Percentiles rank a stretch among this genome's conserved stretches.
phyloP scores from a whole-genome alignment of 2,888 invertebrate genomes.

The Hedychridium roseum region DNA sequence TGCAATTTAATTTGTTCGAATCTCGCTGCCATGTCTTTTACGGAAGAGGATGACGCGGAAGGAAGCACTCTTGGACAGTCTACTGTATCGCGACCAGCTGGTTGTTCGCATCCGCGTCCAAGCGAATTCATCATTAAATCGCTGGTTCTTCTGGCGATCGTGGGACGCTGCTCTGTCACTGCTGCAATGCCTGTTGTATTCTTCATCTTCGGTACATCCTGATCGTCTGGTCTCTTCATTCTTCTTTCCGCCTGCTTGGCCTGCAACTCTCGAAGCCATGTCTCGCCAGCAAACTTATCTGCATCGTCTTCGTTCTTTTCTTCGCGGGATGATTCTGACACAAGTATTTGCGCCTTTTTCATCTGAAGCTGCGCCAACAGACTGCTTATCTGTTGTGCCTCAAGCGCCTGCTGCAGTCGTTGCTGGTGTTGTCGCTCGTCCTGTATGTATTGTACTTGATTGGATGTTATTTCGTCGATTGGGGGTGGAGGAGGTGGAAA shows the following conservation, averaged over 20 bases:
- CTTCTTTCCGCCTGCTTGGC: constrained; percentile 77
- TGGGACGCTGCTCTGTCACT: constrained; percentile 33
- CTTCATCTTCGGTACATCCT: constrained; percentile 54
- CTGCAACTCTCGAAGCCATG: constrained; percentile 82
- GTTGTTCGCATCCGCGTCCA: constrained; percentile 34
- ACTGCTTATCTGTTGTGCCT: constrained; percentile 54
- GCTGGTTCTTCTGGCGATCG: constrained; percentile 52
- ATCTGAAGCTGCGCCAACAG: constrained; percentile 56
- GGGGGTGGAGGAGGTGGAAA: constrained; percentile 90
- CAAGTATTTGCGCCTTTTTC: constrained; percentile 64
- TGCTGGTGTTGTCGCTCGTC: constrained; percentile 24
- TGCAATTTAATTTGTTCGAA: constrained; percentile 72
- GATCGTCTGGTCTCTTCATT: constrained; percentile 65
- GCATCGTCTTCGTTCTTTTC: constrained; percentile 46
- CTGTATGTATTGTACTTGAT: constrained; percentile 18
- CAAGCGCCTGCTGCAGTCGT: constrained; percentile 38
- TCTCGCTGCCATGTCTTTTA: constrained; percentile 82
- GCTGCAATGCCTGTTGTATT: constrained; percentile 20
- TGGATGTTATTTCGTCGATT: constrained; percentile 71
- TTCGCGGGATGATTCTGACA: constrained; percentile 38
- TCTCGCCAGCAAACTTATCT: constrained; percentile 66
- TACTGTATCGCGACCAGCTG: constrained; percentile 48
- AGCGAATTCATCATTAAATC: constrained; percentile 55
- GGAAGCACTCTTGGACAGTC: constrained; percentile 51
- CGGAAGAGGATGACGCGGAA: too few relatives aligned